Percentiles rank a stretch among this genome's conserved stretches.
phyloP scores from a whole-genome alignment of 2,113 vertebrate genomes.

The Chamaea fasciata region DNA sequence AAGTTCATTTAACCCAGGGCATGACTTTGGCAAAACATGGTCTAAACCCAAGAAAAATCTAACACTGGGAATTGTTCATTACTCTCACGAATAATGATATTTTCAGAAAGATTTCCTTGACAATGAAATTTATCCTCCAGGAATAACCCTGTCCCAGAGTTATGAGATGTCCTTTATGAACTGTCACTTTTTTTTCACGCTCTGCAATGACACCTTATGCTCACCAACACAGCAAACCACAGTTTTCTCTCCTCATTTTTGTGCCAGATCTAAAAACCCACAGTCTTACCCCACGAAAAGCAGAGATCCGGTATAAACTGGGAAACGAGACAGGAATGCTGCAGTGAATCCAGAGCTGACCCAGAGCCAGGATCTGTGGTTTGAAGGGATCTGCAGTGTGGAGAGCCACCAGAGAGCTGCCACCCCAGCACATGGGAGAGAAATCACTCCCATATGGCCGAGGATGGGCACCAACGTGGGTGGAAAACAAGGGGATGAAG shows the following conservation, averaged over 20 bases:
- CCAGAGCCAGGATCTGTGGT: not conserved
- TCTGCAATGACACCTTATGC: not conserved
- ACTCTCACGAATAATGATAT: not conserved
- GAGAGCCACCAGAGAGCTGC: not conserved
- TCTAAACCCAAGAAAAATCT: not conserved
- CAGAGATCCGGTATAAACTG: not conserved
- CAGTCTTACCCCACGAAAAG: not conserved
- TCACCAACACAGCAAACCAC: not conserved
- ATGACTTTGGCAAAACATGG: not conserved
- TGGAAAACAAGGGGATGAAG: not conserved
- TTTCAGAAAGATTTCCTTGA: not conserved
- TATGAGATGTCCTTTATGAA: not conserved
- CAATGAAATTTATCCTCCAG: not conserved
- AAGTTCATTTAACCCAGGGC: not conserved
- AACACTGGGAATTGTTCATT: not conserved
- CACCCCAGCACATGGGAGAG: not conserved
- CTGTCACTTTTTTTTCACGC: not conserved
- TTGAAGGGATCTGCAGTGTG: not conserved
- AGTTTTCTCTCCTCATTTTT: not conserved
- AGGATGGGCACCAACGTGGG: rapidly evolving
- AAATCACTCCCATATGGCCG: rapidly evolving
- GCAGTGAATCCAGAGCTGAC: not conserved
- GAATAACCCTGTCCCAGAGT: not conserved
- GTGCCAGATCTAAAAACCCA: not conserved
- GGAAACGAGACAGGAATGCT: not conserved